A percentile compares a stretch with the other conserved stretches of the same genome.
Evolutionary conservation across 2,888 invertebrate species (phyloP).

Genomic region (Drosophila mimica): DNA sequence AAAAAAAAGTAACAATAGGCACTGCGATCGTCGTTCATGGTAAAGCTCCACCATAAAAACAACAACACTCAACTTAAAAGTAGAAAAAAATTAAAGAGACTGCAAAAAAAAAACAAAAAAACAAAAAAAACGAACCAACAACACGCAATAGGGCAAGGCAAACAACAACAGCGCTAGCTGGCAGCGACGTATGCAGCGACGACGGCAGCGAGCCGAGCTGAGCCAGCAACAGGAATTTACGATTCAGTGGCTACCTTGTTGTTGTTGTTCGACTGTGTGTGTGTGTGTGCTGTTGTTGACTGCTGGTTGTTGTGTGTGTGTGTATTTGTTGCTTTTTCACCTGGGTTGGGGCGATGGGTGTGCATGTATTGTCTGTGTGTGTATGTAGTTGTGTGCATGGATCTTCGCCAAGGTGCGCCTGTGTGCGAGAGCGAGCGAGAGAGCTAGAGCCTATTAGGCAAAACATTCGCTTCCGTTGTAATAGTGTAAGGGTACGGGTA

Average conservation of each 20-base stretch:
- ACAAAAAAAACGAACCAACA: conserved; percentile 68
- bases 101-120: conserved; percentile 59
- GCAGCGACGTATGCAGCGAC: conserved; percentile 48
- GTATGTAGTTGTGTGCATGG: conserved; percentile 50
- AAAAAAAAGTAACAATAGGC: conserved; percentile 65
- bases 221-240: conserved; percentile 81
- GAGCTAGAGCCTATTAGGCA: conserved; percentile 64
- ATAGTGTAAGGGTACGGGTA: conserved; percentile 49
- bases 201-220: conserved; percentile 54
- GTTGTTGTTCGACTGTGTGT: conserved; percentile 48
- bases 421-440: conserved; percentile 43
- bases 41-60: conserved; percentile 67
- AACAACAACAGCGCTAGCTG: conserved; percentile 76
- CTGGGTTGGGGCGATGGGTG: conserved; percentile 69
- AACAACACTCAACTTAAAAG: conserved; percentile 66
- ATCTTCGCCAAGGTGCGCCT: conserved; percentile 62
- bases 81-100: conserved; percentile 75
- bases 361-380: conserved; percentile 8
- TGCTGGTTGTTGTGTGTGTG: conserved; percentile 32
- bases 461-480: conserved; percentile 74
- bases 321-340: conserved; percentile 68
- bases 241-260: conserved; percentile 80
- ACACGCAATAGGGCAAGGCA: conserved; percentile 85
- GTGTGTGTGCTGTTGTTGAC: conserved; percentile 42
- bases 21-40: conserved; percentile 67